Conservation (phyloP, 2,113 vertebrate species). For the Panthera leo region DNA sequence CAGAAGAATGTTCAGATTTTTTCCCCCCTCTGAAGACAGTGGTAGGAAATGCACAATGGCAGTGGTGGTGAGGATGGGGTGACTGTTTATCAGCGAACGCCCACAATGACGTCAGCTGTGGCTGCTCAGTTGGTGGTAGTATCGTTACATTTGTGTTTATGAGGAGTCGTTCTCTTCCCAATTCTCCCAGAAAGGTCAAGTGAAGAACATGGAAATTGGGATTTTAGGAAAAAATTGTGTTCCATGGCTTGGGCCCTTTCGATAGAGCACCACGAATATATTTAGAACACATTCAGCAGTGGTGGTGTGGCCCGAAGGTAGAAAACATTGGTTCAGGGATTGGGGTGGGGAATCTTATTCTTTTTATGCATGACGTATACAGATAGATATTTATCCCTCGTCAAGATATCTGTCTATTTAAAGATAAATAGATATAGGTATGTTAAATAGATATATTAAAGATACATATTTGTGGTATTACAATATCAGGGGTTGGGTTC, state of each 20-base stretch:
- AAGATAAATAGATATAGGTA: neutral
- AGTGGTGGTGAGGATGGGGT: fast-evolving
- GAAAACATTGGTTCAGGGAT: neutral
- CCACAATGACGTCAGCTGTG: neutral
- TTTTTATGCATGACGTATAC: neutral
- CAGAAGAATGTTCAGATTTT: too few species aligned
- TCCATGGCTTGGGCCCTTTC: neutral
- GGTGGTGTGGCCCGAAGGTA: neutral
- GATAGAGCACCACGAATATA: neutral
- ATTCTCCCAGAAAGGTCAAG: neutral
- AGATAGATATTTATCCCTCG: neutral
- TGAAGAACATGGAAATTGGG: neutral
- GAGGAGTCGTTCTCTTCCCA: neutral
- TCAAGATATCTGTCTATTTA: neutral
- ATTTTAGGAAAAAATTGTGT: neutral
- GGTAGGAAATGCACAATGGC: too few species aligned
- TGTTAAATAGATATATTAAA: too few species aligned
- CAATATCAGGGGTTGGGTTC: neutral
- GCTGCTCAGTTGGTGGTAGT: too few species aligned
- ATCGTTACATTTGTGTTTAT: neutral
- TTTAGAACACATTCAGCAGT: neutral
- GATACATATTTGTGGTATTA: neutral
- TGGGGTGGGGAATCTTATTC: neutral
- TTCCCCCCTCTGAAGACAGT: too few species aligned
- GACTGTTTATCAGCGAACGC: fast-evolving